Base-by-base conservation (phyloP, 2,888 invertebrate species). In the Dromius quadrimaculatus region DNA sequence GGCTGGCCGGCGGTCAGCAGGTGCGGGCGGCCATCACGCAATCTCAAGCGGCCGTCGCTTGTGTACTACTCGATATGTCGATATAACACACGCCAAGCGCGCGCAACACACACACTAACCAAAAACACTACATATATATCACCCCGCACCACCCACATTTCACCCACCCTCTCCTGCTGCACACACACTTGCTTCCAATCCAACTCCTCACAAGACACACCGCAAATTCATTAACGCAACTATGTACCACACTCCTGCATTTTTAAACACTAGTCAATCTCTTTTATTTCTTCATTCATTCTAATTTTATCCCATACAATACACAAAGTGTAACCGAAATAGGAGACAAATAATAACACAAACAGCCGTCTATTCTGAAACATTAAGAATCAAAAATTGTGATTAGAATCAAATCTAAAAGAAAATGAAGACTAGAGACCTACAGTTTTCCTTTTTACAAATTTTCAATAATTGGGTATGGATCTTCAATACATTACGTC, bases 21-120 rank as follows among this genome's bases (percentile, higher is more conserved):
- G 72, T 77, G 77, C 78, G 77, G 54, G 76, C 78, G 79, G 81
- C 81, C 81, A 81, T 81, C 81, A 82, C 81, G 81, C 81, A 82
- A 82, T 81, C 82, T 82, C 81, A 81, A 81, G 81, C 82, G 80
- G 77, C 77, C 75, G 75, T 76, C 77, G 78, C 78, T 79, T 73
- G 66, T 54, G 43, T 68, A 68, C 59, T 47, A 68, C 68, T 43
- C 59, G 61, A 61, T 70, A 70, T 62, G 62, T 47, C 45, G 43
- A 69, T 70, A 70, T 70, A 70, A 17, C 28, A 59, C 28, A 22
- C 57, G 32, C 57, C 28, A 59, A 19, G 36, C 57, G 32, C 57
- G 68, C 68, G 32, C 28, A n/a, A 45, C 64, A 64, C 45, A 43
- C 19, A 62, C 45, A 28, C 63, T n/a, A 32, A 8, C 34, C 34